These are phyloP conservation scores for Nudaria mundana DNA, from an alignment of 2,888 invertebrate species.

Conservation along the genomic window DNA sequence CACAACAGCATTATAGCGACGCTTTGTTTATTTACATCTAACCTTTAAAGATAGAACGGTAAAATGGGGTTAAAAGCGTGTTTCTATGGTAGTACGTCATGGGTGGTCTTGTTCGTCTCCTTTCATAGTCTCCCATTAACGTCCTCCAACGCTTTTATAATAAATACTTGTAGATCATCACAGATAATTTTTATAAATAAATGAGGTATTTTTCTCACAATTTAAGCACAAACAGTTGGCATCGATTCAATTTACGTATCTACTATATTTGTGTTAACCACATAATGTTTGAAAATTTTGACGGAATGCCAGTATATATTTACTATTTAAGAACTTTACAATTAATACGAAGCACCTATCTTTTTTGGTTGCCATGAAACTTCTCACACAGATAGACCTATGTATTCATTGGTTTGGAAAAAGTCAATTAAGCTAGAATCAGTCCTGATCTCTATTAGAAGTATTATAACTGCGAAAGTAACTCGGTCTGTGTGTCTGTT, in stretches of 20 bases:
- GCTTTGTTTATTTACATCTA: slow-evolving; percentile 11
- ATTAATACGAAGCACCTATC: too few species aligned
- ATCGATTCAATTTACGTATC: slow-evolving; percentile 31
- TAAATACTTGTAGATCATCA: slow-evolving; percentile 32
- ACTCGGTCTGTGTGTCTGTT: too few species aligned
- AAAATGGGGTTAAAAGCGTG: slow-evolving; percentile 9
- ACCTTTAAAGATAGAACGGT: slow-evolving; percentile 4
- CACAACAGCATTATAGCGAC: neutral
- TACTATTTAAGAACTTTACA: too few species aligned
- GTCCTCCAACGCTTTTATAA: slow-evolving; percentile 29
- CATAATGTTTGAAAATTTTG: slow-evolving; percentile 22
- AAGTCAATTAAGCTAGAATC: too few species aligned
- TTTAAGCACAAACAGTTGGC: slow-evolving; percentile 37
- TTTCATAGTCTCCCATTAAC: slow-evolving; percentile 34
- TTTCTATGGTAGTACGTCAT: slow-evolving; percentile 13
- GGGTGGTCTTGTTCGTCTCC: slow-evolving; percentile 24
- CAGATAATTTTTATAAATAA: slow-evolving; percentile 34
- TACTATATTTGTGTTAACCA: slow-evolving; percentile 25
- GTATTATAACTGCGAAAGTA: too few species aligned
- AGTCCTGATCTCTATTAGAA: too few species aligned
- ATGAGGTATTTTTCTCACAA: slow-evolving; percentile 32
- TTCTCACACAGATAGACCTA: too few species aligned
- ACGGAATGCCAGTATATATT: too few species aligned
- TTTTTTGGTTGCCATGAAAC: too few species aligned
- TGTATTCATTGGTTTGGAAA: too few species aligned